Percentiles rank a stretch among this genome's conserved stretches.
Evolutionary conservation across 2,888 invertebrate genomes (phyloP).

Genomic region (Oscheius myriophilus): DNA sequence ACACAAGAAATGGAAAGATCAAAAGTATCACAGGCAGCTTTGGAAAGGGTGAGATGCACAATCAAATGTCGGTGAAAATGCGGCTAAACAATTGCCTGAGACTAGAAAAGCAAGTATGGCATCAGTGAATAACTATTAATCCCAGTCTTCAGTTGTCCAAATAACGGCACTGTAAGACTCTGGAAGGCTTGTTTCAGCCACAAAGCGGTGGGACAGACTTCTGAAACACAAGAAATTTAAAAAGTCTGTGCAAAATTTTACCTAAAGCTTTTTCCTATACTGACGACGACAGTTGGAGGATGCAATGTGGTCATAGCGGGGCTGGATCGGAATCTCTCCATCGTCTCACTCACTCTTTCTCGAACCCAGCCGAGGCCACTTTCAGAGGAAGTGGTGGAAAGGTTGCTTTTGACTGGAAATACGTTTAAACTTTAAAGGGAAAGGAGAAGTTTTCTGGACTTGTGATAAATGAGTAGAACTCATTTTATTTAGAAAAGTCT

Average conservation of each 20-base stretch:
- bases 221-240: constrained; percentile 31
- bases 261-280: constrained; percentile 27
- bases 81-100: background rate
- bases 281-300: constrained; percentile 32
- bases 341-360: constrained; percentile 53
- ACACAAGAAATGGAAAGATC: too few species aligned
- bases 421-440: too few species aligned
- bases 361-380: constrained; percentile 54
- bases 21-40: too few species aligned
- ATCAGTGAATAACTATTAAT: constrained; percentile 2
- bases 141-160: constrained; percentile 42
- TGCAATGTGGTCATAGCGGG: constrained; percentile 25
- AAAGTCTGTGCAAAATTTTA: too few species aligned
- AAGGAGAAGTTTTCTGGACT: too few species aligned
- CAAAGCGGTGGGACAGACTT: constrained; percentile 52
- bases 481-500: too few species aligned
- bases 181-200: constrained; percentile 37
- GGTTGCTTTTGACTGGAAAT: constrained; percentile 15
- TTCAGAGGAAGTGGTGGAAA: constrained; percentile 43
- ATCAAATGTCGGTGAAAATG: too few species aligned
- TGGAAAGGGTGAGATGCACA: too few species aligned
- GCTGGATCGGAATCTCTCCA: constrained; percentile 38
- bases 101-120: constrained; percentile 24
- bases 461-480: too few species aligned
- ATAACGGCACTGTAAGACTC: constrained; percentile 44